These are phyloP conservation scores for Equus przewalskii DNA, from an alignment of 2,113 vertebrate genomes.

Conservation along the genomic window DNA sequence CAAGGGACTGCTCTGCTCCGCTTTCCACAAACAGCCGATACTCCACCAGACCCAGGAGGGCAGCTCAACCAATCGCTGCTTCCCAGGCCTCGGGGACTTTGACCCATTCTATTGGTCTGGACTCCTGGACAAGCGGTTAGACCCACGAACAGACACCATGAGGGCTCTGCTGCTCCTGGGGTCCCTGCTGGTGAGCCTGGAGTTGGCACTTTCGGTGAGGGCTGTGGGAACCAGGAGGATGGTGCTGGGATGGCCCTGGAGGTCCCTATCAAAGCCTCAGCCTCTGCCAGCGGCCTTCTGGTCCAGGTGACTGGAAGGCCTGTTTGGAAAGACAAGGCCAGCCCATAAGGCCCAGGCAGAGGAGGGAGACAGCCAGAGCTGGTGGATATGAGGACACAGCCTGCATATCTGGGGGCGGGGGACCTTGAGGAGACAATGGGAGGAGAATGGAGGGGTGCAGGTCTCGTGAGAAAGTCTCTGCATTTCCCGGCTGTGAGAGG, in stretches of 20 bases:
- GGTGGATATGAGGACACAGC: background rate
- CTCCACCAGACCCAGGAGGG: background rate
- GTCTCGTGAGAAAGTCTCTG: background rate
- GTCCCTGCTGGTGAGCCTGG: conserved; percentile 64
- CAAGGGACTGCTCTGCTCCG: background rate
- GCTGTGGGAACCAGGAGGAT: background rate
- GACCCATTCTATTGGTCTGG: conserved; percentile 72
- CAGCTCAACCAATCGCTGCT: background rate
- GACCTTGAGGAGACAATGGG: background rate
- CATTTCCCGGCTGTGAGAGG: background rate
- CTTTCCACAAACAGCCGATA: background rate
- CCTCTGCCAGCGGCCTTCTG: background rate
- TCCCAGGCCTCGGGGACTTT: conserved; percentile 62
- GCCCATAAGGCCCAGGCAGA: background rate
- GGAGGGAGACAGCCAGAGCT: background rate
- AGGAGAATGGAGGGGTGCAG: background rate
- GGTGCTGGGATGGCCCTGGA: background rate
- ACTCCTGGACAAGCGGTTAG: background rate
- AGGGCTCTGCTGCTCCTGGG: conserved; percentile 67
- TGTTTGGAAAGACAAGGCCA: background rate
- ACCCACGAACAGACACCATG: conserved; percentile 61
- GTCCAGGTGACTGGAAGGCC: background rate
- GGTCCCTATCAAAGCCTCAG: background rate
- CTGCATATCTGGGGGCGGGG: background rate
- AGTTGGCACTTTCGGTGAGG: conserved; percentile 69